A percentile compares a stretch with the other conserved stretches of the same genome.
Conservation (phyloP, 2,888 invertebrate species). For the Homarus gammarus region DNA sequence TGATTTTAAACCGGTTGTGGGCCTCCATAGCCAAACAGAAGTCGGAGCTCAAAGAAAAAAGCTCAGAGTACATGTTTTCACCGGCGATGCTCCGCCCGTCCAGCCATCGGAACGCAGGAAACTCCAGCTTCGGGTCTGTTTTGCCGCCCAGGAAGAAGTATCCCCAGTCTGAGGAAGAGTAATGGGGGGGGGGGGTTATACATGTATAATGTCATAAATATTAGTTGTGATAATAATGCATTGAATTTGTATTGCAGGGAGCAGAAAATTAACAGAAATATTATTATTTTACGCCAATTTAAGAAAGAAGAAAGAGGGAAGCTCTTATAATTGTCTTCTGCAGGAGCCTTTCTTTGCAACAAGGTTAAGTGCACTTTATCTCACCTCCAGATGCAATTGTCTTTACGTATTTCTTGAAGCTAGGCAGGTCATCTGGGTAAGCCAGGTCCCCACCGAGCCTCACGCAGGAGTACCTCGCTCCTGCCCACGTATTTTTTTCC, state of each 20-base stretch:
- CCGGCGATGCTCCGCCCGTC: neutral
- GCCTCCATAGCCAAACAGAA: neutral
- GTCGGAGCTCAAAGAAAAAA: neutral
- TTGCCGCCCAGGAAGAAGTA: neutral
- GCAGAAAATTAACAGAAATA: no score
- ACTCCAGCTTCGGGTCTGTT: neutral
- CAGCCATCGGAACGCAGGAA: constrained; percentile 5
- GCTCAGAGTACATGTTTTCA: neutral
- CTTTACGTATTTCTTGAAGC: neutral
- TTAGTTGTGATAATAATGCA: no score
- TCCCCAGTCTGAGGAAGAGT: neutral
- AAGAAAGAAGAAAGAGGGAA: no score
- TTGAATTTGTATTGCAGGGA: no score
- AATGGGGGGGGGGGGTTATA: no score
- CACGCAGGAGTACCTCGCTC: neutral
- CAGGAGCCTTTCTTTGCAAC: no score
- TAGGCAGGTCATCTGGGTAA: neutral
- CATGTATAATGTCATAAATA: no score
- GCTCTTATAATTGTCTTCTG: no score
- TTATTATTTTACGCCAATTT: no score
- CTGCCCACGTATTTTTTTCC: neutral
- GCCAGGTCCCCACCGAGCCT: neutral
- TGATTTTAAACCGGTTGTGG: neutral
- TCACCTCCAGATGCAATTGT: neutral
- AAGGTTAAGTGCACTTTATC: no score